Conservation (phyloP, 2,888 invertebrate species). For the Lissocephala sabroskyi region DNA sequence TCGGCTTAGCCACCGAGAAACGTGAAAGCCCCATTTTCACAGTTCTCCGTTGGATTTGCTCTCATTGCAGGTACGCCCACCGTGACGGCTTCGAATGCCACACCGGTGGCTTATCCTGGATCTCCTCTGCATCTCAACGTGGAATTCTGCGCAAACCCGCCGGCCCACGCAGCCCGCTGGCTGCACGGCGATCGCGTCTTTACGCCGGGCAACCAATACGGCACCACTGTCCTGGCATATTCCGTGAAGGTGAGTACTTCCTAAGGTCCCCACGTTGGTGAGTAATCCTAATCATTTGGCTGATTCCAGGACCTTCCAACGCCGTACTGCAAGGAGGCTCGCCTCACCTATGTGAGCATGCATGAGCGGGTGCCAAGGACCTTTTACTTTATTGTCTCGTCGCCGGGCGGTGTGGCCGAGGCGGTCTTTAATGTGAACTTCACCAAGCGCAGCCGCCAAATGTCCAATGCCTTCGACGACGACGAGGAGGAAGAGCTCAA, state of each 20-base stretch:
- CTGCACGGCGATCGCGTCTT: conserved; percentile 72
- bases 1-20: conserved; percentile 34
- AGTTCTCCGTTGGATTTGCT: no score
- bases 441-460: conserved; percentile 70
- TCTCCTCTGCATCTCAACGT: conserved; percentile 79
- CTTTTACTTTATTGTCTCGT: conserved; percentile 72
- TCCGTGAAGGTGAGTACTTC: conserved; percentile 69
- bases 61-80: conserved; percentile 78
- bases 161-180: conserved; percentile 73
- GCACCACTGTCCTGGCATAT: conserved; percentile 71
- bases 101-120: conserved; percentile 80
- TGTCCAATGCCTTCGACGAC: conserved; percentile 70
- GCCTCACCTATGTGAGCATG: conserved; percentile 73
- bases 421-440: conserved; percentile 72
- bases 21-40: no score
- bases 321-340: conserved; percentile 73
- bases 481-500: conserved; percentile 71
- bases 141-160: conserved; percentile 85
- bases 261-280: no score
- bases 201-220: conserved; percentile 73
- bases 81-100: conserved; percentile 78
- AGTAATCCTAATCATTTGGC: background rate
- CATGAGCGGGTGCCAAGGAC: conserved; percentile 72
- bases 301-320: conserved; percentile 69
- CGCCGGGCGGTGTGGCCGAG: conserved; percentile 72